Evolutionary conservation across 2,113 vertebrate species (phyloP).

Genomic region (Propithecus coquereli): DNA sequence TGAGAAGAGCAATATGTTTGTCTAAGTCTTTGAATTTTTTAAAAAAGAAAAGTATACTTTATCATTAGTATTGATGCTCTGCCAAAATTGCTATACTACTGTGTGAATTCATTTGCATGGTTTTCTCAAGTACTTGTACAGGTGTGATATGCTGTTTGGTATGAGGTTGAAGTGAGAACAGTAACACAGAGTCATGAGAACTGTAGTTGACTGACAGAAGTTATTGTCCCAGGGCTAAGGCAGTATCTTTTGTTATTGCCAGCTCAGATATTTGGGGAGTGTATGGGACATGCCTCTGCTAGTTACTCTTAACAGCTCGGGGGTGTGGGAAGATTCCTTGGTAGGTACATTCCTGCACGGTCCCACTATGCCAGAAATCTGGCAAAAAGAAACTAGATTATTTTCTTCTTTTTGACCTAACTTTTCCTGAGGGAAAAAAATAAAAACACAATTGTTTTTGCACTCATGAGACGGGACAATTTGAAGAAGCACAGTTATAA

Average conservation of each 20-base stretch:
- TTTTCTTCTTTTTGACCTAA: slow-evolving; percentile 48
- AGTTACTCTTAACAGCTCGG: slow-evolving; percentile 24
- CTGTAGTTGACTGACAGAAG: not conserved
- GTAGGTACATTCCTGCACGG: slow-evolving; percentile 36
- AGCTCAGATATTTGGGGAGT: slow-evolving; percentile 70
- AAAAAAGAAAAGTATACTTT: not conserved
- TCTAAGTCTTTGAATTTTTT: not conserved
- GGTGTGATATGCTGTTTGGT: not conserved
- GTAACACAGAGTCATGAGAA: not conserved
- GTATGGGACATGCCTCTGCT: slow-evolving; percentile 68
- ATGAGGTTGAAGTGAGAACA: not conserved
- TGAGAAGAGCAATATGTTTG: not conserved
- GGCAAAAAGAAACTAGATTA: slow-evolving; percentile 2
- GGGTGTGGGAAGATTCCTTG: slow-evolving; percentile 72
- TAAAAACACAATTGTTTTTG: not conserved
- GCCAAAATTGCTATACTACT: not conserved
- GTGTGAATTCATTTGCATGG: slow-evolving; percentile 27
- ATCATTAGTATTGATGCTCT: not conserved
- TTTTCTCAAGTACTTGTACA: slow-evolving; percentile 35
- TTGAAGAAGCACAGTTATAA: not conserved
- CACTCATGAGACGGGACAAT: not conserved
- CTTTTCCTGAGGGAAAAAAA: not conserved
- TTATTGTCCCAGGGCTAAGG: slow-evolving; percentile 51
- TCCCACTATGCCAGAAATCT: not conserved
- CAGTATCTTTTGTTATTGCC: slow-evolving; percentile 54